phyloP scores from a whole-genome alignment of 2,113 vertebrate genomes.

The Platycercus adscitus region DNA sequence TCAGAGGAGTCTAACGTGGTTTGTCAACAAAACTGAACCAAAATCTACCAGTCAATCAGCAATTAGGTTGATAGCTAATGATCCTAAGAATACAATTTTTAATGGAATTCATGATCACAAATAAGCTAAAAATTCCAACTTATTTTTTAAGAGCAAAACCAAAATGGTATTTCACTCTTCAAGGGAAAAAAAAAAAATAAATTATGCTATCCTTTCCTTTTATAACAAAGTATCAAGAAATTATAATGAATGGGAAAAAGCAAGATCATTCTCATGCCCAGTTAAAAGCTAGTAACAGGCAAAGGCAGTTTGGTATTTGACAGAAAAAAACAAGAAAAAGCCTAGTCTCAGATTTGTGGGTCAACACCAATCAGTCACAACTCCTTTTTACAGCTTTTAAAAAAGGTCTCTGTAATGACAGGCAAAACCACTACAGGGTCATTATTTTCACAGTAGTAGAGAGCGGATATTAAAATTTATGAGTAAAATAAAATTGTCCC shows the following conservation, averaged over 20 bases:
- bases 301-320: neutral
- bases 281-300: neutral
- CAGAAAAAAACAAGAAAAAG: neutral
- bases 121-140: neutral
- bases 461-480: conserved; percentile 49
- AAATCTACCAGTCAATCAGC: neutral
- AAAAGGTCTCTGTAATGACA: neutral
- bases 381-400: neutral
- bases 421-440: conserved; percentile 28
- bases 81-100: neutral
- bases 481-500: conserved; percentile 55
- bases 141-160: neutral
- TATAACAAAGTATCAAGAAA: neutral
- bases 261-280: neutral
- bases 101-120: neutral
- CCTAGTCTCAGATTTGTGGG: neutral
- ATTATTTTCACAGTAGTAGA: conserved; percentile 27
- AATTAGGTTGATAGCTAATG: neutral
- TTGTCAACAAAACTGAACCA: neutral
- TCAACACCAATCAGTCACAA: neutral
- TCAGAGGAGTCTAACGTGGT: neutral
- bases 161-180: neutral
- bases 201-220: neutral
- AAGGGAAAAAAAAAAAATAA: neutral
- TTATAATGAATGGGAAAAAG: neutral